Percentiles rank a stretch among this genome's conserved stretches.
These are phyloP conservation scores for Prochilodus magdalenae DNA, from an alignment of 2,113 vertebrate genomes.

Conservation along the genomic window DNA sequence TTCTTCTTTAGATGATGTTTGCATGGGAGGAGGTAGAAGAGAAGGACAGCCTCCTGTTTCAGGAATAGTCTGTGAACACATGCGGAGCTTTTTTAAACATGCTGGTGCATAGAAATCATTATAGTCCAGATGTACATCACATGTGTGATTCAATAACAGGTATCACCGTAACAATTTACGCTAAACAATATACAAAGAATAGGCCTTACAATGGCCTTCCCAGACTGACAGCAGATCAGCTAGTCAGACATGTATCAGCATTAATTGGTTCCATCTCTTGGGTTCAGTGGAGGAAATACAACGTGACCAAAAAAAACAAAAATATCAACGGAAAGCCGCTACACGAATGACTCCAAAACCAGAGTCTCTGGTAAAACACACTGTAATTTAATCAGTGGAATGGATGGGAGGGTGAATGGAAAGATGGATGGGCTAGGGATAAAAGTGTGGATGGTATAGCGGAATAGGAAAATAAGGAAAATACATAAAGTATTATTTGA, in stretches of 20 bases:
- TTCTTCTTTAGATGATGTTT: no score
- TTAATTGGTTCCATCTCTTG: slow-evolving; percentile 33
- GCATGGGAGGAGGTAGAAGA: no score
- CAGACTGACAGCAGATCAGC: background rate
- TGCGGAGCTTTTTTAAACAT: no score
- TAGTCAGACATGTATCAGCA: background rate
- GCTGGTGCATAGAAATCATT: no score
- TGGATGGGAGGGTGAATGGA: slow-evolving; percentile 6
- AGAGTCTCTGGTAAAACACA: slow-evolving; percentile 22
- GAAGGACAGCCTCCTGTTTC: no score
- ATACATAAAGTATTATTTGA: background rate
- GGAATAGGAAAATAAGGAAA: background rate
- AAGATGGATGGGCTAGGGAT: background rate
- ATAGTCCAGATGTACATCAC: no score
- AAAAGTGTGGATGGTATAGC: background rate
- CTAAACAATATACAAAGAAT: background rate
- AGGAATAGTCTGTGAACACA: no score
- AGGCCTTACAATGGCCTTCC: no score
- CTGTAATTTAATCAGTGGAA: slow-evolving; percentile 36
- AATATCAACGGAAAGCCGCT: slow-evolving; percentile 35
- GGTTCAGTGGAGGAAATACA: slow-evolving; percentile 28
- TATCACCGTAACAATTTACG: no score
- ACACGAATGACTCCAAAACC: slow-evolving; percentile 21
- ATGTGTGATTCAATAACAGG: no score
- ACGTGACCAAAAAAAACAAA: background rate